Conservation (phyloP, 2,113 vertebrate species). For the Trochalopteron elliotii region DNA sequence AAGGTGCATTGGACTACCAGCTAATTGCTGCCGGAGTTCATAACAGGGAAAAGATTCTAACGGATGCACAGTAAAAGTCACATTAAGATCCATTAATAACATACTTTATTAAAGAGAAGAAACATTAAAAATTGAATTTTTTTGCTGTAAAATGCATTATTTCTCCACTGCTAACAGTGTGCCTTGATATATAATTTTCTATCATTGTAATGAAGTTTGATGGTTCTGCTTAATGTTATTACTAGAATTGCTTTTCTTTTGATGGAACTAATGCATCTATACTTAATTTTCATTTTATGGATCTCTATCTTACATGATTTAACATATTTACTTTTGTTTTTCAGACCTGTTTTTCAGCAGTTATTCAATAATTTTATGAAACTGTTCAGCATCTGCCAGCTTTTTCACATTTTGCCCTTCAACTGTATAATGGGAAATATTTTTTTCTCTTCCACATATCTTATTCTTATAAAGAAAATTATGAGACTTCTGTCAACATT, state of each 20-base stretch:
- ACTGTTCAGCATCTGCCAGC: not conserved
- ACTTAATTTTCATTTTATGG: constrained; percentile 9
- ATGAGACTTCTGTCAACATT: not conserved
- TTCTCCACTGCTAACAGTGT: not conserved
- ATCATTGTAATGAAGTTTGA: not conserved
- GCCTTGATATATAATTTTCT: not conserved
- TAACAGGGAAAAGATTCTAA: not conserved
- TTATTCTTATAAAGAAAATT: constrained; percentile 7
- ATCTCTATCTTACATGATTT: not conserved
- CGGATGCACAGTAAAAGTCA: not conserved
- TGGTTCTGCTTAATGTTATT: constrained; percentile 11
- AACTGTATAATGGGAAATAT: not conserved
- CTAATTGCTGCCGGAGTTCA: not conserved
- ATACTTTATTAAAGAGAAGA: not conserved
- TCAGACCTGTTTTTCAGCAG: not conserved
- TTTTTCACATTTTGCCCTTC: not conserved
- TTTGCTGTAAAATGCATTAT: not conserved
- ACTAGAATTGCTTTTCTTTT: not conserved
- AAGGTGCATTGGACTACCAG: not conserved
- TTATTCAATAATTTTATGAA: not conserved
- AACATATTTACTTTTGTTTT: not conserved
- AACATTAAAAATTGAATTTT: not conserved
- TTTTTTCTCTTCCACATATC: not conserved
- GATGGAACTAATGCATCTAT: not conserved
- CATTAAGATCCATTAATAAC: not conserved